Percentiles rank a stretch among this genome's conserved stretches.
phyloP scores from a whole-genome alignment of 35 echinoderm and acorn worm genomes.

The Stichopus chloronotus region DNA sequence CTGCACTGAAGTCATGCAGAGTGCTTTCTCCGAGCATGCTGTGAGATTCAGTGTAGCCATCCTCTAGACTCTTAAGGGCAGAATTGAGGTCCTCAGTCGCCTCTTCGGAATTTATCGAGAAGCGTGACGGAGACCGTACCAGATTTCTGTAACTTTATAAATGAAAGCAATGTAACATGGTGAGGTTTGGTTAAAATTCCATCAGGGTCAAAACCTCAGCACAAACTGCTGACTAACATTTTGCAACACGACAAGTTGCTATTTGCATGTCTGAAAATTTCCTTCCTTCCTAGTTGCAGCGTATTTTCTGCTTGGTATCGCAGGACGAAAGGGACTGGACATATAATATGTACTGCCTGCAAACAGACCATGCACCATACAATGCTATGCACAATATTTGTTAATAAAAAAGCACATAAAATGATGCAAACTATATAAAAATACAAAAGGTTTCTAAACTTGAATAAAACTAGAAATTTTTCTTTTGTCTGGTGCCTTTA shows the following conservation, averaged over 20 bases:
- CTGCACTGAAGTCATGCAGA: background rate
- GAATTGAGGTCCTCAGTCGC: conserved; percentile 63
- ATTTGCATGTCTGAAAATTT: too few species aligned
- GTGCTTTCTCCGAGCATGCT: conserved; percentile 37
- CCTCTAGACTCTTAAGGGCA: conserved; percentile 16
- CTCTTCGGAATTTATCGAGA: conserved; percentile 67
- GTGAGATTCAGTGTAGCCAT: background rate
- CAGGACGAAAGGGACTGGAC: too few species aligned
- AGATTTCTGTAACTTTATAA: conserved; percentile 62
- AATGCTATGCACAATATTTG: too few species aligned
- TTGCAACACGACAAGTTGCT: background rate
- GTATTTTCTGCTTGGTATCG: too few species aligned
- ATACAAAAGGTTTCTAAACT: too few species aligned
- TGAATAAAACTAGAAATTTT: too few species aligned
- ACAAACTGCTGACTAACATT: background rate
- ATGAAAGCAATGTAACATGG: background rate
- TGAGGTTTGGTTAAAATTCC: background rate
- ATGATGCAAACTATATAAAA: too few species aligned
- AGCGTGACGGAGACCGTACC: conserved; percentile 53
- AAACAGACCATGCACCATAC: too few species aligned
- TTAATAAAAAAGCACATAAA: too few species aligned
- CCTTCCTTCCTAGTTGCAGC: too few species aligned
- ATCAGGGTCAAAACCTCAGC: background rate
- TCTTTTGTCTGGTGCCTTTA: too few species aligned
- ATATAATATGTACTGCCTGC: too few species aligned